A percentile compares a stretch with the other conserved stretches of the same genome.
These are phyloP conservation scores for Rhineura floridana DNA, from an alignment of 2,113 vertebrate species.

Conservation along the genomic window DNA sequence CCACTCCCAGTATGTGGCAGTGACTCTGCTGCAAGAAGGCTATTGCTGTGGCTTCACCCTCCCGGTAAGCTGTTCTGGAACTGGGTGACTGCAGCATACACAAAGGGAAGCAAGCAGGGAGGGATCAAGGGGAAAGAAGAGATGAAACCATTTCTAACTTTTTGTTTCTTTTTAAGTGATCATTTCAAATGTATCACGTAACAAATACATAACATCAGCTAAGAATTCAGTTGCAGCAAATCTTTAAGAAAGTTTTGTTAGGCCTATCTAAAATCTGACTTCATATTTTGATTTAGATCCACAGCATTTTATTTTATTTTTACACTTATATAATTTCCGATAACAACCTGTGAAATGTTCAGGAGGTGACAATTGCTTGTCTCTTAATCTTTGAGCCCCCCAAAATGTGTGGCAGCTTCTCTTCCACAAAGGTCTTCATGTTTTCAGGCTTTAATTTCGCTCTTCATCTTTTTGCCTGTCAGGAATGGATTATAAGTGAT, in stretches of 20 bases:
- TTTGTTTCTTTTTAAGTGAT: neutral
- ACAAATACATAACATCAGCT: neutral
- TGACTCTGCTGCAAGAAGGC: no score
- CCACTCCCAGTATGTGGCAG: no score
- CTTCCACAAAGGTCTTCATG: neutral
- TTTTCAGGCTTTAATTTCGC: conserved; percentile 20
- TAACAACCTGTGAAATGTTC: neutral
- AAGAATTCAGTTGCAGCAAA: neutral
- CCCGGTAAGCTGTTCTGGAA: neutral
- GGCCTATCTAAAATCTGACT: neutral
- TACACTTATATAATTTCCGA: neutral
- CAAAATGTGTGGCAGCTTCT: neutral
- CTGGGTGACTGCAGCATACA: neutral
- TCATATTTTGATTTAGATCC: neutral
- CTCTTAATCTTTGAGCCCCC: neutral
- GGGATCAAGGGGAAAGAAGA: neutral
- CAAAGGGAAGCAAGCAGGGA: neutral
- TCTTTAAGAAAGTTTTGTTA: neutral
- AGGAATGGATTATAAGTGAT: conserved; percentile 31
- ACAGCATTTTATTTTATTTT: neutral
- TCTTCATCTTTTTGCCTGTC: conserved; percentile 24
- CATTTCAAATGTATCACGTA: neutral
- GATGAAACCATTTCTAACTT: neutral
- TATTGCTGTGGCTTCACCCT: no score
- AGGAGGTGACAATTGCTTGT: neutral